Conservation (phyloP, 2,113 vertebrate genomes). For the Albula glossodonta region DNA sequence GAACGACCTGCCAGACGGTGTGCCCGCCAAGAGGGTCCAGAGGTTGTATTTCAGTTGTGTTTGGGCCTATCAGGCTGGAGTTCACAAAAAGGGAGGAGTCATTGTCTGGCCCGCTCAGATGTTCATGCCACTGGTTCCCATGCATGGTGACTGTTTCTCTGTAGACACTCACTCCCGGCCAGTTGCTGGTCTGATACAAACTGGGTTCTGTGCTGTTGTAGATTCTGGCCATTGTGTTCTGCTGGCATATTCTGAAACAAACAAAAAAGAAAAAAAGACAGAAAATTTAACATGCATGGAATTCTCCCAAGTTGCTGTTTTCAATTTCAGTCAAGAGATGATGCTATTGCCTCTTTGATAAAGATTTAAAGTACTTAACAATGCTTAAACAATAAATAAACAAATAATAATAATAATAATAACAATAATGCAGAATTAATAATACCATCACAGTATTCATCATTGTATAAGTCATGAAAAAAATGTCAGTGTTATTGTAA, state of each 20-base stretch:
- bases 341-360: not conserved
- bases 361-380: too few relatives aligned
- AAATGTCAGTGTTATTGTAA: too few relatives aligned
- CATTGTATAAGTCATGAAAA: too few relatives aligned
- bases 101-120: conserved; percentile 66
- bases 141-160: conserved; percentile 64
- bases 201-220: conserved; percentile 79
- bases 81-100: conserved; percentile 60
- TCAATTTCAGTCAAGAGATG: not conserved
- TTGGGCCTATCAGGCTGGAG: conserved; percentile 57
- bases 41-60: too few relatives aligned
- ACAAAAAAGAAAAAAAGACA: not conserved
- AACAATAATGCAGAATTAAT: too few relatives aligned
- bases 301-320: not conserved
- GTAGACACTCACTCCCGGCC: conserved; percentile 66
- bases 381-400: too few relatives aligned
- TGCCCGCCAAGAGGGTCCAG: conserved; percentile 85
- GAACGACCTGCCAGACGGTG: conserved; percentile 87
- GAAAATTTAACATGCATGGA: not conserved
- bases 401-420: too few relatives aligned
- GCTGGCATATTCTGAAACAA: conserved; percentile 88
- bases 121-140: conserved; percentile 60
- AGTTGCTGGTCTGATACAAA: conserved; percentile 75
- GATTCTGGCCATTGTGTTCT: conserved; percentile 82
- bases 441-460: too few relatives aligned